Percentiles rank a stretch among this genome's conserved stretches.
Evolutionary conservation across 2,113 vertebrate species (phyloP).

Genomic region (Parotia lawesii): DNA sequence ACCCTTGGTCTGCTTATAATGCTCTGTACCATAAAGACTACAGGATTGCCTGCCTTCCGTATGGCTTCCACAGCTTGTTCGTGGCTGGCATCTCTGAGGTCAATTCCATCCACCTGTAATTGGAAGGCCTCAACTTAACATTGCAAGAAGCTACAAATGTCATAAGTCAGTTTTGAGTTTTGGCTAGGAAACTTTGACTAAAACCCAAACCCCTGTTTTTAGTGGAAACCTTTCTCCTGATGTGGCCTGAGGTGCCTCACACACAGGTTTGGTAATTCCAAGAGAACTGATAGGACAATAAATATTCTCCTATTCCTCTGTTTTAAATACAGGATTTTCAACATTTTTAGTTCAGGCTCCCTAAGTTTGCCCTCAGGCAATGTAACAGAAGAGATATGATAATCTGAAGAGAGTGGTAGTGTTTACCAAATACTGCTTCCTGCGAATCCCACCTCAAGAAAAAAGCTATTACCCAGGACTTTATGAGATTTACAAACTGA

Average conservation of each 20-base stretch:
- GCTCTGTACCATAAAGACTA: slow-evolving; percentile 95
- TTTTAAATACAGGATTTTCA: background rate
- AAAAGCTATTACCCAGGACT: background rate
- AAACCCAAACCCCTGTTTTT: background rate
- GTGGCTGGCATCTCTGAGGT: slow-evolving; percentile 95
- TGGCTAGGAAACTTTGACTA: background rate
- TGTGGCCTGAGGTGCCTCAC: background rate
- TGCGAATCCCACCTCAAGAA: background rate
- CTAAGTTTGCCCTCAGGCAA: background rate
- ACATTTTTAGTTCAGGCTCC: background rate
- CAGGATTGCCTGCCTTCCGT: slow-evolving; percentile 91
- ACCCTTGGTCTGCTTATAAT: slow-evolving; percentile 90
- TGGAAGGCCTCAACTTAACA: slow-evolving; percentile 76
- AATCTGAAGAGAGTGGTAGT: background rate
- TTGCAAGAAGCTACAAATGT: slow-evolving; percentile 59
- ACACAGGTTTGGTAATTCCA: background rate
- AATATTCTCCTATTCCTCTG: background rate
- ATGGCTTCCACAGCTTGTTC: slow-evolving; percentile 98
- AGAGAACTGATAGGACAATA: background rate
- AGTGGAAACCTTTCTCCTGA: background rate
- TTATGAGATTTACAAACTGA: background rate
- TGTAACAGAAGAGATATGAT: background rate
- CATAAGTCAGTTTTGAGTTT: slow-evolving; percentile 27
- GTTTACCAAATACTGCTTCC: background rate
- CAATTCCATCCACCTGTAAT: slow-evolving; percentile 92